phyloP scores from a whole-genome alignment of 2,113 vertebrate species.

The Theristicus caerulescens region DNA sequence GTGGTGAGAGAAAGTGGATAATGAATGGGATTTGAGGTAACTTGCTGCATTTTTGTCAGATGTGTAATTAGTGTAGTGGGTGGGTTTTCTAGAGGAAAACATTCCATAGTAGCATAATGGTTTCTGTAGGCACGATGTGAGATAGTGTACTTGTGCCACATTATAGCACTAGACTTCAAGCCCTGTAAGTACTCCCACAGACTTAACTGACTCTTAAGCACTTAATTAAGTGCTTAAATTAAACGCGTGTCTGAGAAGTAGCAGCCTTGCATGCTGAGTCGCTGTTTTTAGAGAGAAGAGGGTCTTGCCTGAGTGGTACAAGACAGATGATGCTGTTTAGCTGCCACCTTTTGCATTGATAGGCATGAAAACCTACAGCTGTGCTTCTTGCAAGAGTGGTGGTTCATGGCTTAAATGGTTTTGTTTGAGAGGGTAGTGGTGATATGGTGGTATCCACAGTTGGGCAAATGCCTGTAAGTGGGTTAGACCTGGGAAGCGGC shows the following conservation, averaged over 20 bases:
- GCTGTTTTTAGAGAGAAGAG: background rate
- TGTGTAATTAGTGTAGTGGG: background rate
- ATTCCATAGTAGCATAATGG: background rate
- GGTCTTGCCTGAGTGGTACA: background rate
- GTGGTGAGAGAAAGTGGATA: background rate
- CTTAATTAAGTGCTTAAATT: background rate
- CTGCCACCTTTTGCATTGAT: fast-evolving
- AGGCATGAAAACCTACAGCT: background rate
- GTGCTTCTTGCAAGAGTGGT: background rate
- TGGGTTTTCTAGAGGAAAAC: background rate
- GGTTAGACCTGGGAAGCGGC: background rate
- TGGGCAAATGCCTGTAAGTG: background rate
- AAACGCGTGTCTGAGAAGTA: background rate
- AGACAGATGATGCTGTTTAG: background rate
- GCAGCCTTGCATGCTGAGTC: background rate
- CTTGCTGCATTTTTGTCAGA: background rate
- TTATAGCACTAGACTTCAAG: background rate
- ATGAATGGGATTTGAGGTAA: background rate
- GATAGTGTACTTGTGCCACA: background rate
- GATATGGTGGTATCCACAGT: fast-evolving
- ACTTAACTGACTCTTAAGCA: too few relatives aligned
- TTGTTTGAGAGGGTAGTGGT: background rate
- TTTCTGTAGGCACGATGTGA: background rate
- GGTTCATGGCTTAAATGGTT: background rate
- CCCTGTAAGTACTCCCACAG: background rate